phyloP scores from a whole-genome alignment of 2,113 vertebrate species.

The Dromiciops gliroides region DNA sequence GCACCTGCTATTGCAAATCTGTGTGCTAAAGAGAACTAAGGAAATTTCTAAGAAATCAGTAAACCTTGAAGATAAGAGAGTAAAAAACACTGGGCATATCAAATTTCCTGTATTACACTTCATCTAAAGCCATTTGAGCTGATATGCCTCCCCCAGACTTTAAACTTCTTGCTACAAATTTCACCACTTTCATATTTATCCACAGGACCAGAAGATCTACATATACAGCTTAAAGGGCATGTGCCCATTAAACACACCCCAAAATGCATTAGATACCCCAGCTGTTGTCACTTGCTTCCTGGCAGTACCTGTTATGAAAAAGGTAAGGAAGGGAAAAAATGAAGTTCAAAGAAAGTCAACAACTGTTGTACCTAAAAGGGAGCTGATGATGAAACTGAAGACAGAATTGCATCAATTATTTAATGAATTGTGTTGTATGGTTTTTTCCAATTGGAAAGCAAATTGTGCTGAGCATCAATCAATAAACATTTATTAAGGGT shows the following conservation, averaged over 20 bases:
- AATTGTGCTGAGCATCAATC: not conserved
- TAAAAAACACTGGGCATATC: not conserved
- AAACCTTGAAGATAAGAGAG: not conserved
- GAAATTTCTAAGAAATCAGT: not conserved
- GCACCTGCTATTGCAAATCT: not conserved
- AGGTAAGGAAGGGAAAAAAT: conserved; percentile 85
- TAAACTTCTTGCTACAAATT: not conserved
- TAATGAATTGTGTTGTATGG: not conserved
- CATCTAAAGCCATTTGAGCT: not conserved
- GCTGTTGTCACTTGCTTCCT: conserved; percentile 93
- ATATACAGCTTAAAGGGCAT: conserved; percentile 96
- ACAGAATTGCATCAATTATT: not conserved
- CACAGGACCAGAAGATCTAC: conserved; percentile 95
- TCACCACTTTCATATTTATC: conserved; percentile 11
- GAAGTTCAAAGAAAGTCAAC: not conserved
- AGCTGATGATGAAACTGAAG: not conserved
- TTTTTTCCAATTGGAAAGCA: not conserved
- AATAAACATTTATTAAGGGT: not conserved
- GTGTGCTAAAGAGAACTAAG: not conserved
- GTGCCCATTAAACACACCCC: conserved; percentile 93
- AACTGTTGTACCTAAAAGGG: not conserved
- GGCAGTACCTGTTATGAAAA: conserved; percentile 87
- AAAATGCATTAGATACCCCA: conserved; percentile 91
- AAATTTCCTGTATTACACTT: not conserved
- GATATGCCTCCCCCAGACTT: not conserved